phyloP scores from a whole-genome alignment of 2,888 invertebrate species.

The Zeuzera pyrina region DNA sequence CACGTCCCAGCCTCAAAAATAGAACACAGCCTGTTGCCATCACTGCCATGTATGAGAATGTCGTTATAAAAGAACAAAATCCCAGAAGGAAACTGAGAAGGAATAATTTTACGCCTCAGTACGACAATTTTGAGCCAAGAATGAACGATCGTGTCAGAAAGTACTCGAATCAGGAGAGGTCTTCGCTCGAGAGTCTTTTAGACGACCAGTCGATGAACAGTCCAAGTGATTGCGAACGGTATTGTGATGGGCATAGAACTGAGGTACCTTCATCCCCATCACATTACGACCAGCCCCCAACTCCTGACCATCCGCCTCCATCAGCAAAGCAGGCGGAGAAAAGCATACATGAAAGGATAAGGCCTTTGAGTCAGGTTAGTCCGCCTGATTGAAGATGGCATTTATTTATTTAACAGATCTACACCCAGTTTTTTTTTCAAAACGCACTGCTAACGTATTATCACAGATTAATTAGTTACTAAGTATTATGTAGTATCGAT shows the following conservation, averaged over 20 bases:
- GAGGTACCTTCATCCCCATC: conserved; percentile 87
- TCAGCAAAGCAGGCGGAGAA: conserved; percentile 90
- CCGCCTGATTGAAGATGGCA: conserved; percentile 26
- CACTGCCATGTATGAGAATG: conserved; percentile 81
- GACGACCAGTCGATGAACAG: conserved; percentile 72
- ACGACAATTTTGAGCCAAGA: conserved; percentile 71
- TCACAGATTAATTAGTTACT: not conserved
- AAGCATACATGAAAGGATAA: conserved; percentile 91
- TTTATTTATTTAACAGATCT: conserved; percentile 6
- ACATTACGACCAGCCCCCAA: conserved; percentile 92
- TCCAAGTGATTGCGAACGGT: conserved; percentile 61
- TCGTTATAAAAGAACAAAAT: conserved; percentile 80
- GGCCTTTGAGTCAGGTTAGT: conserved; percentile 92
- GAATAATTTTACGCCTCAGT: conserved; percentile 75
- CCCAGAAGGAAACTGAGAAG: conserved; percentile 80
- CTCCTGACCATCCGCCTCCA: conserved; percentile 95
- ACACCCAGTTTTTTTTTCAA: conserved; percentile 1
- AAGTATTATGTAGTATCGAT: too few species aligned
- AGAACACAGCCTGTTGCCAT: conserved; percentile 80
- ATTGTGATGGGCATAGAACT: conserved; percentile 50
- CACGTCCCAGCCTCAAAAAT: conserved; percentile 57
- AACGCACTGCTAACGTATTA: not conserved
- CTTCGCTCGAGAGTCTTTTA: conserved; percentile 75
- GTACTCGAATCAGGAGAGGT: conserved; percentile 66
- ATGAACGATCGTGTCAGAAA: conserved; percentile 56